Evolutionary conservation across 2,797 vertebrate genomes (phyloP).

Genomic region (Pantherophis vulpinus): DNA sequence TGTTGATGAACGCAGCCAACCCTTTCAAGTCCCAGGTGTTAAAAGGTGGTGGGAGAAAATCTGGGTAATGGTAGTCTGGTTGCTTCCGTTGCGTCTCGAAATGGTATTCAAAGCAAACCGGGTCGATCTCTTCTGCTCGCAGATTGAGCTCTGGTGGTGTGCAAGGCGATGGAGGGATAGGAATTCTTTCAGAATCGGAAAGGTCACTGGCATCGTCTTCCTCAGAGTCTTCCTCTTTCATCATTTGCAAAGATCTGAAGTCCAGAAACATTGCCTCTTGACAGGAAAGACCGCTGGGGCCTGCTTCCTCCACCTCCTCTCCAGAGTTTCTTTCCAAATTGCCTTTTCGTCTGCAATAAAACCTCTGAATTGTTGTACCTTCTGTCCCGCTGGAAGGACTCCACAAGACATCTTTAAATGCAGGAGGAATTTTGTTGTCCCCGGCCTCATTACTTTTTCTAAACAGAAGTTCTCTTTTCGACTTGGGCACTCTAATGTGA

Average conservation of each 20-base stretch:
- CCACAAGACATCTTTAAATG: conserved; percentile 18
- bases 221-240: conserved; percentile 80
- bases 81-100: conserved; percentile 56
- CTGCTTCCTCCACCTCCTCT: conserved; percentile 27
- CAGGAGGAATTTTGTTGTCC: conserved; percentile 19
- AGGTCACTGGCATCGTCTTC: conserved; percentile 88
- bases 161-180: conserved; percentile 69
- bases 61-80: conserved; percentile 73
- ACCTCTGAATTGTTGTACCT: not conserved
- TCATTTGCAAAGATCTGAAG: conserved; percentile 64
- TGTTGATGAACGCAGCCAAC: conserved; percentile 77
- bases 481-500: conserved; percentile 41
- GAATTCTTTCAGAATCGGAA: conserved; percentile 84
- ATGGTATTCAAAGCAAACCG: conserved; percentile 47
- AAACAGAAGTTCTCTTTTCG: conserved; percentile 49
- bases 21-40: conserved; percentile 86
- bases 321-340: not conserved
- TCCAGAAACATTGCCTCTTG: conserved; percentile 66
- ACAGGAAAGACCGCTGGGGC: conserved; percentile 21
- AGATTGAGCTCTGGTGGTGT: conserved; percentile 83
- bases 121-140: conserved; percentile 80
- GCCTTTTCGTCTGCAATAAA: conserved; percentile 24
- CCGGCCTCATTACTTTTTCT: conserved; percentile 42
- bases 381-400: conserved; percentile 7
- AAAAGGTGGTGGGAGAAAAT: conserved; percentile 89